Conservation (phyloP, 2,113 vertebrate genomes). For the Gopherus evgoodei region DNA sequence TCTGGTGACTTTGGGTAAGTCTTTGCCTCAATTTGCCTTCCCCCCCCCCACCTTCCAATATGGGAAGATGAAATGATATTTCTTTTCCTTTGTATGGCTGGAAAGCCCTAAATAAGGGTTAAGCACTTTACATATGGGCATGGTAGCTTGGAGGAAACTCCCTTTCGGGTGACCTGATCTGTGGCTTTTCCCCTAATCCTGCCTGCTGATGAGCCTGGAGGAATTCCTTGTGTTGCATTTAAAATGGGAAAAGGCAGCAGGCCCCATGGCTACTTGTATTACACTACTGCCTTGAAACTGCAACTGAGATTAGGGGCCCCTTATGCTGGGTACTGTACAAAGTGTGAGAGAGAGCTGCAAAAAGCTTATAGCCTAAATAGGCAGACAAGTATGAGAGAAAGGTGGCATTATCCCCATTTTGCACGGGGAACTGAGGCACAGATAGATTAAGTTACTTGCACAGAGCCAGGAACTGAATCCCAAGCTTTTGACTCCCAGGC, state of each 20-base stretch:
- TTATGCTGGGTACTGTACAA: neutral
- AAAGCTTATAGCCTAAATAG: neutral
- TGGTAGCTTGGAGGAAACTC: neutral
- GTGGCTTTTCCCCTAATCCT: neutral
- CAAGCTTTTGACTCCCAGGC: neutral
- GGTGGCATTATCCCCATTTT: neutral
- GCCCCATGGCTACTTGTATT: neutral
- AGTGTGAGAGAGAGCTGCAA: neutral
- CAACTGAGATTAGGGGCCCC: neutral
- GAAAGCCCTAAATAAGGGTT: neutral
- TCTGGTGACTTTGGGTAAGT: neutral
- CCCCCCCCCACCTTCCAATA: neutral
- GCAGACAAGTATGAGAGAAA: neutral
- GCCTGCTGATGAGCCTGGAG: neutral
- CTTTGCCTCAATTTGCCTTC: neutral
- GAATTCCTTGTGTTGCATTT: neutral
- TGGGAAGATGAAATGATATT: neutral
- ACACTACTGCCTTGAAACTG: neutral
- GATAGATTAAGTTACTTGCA: neutral
- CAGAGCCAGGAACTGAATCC: neutral
- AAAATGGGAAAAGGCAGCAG: neutral
- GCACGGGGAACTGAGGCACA: neutral
- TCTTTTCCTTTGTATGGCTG: neutral
- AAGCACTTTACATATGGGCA: neutral
- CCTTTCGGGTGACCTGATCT: neutral